A percentile compares a stretch with the other conserved stretches of the same genome.
Evolutionary conservation across 2,888 invertebrate genomes (phyloP).

Genomic region (Microdon myrmicae): DNA sequence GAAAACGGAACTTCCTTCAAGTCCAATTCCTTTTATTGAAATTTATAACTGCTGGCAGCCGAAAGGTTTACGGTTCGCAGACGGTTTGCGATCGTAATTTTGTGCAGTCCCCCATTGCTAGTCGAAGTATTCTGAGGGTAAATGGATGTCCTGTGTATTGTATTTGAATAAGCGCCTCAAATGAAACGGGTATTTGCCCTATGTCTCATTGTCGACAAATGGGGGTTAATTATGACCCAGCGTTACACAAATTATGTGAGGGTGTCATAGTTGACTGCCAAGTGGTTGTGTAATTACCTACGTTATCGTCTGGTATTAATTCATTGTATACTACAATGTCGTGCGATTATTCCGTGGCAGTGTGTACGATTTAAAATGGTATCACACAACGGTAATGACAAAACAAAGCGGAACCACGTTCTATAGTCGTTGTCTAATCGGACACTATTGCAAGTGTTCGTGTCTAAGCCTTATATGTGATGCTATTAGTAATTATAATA

Average conservation of each 20-base stretch:
- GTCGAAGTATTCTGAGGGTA: not conserved
- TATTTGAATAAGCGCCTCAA: conserved; percentile 29
- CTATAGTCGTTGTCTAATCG: too few species aligned
- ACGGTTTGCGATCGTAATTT: conserved; percentile 28
- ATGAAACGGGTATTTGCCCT: conserved; percentile 17
- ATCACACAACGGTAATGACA: too few species aligned
- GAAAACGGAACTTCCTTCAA: conserved; percentile 38
- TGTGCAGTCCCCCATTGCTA: conserved; percentile 7
- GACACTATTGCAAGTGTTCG: too few species aligned
- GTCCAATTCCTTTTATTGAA: conserved; percentile 39
- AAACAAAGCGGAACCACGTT: too few species aligned
- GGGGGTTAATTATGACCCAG: conserved; percentile 48
- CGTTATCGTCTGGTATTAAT: conserved; percentile 2
- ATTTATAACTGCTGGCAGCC: conserved; percentile 47
- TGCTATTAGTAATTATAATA: too few species aligned
- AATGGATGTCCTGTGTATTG: conserved; percentile 1
- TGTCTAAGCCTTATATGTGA: too few species aligned
- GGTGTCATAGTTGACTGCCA: conserved; percentile 34
- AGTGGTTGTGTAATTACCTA: conserved; percentile 19
- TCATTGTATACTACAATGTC: not conserved
- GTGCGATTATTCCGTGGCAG: not conserved
- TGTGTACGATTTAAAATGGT: too few species aligned
- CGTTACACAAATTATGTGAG: conserved; percentile 41
- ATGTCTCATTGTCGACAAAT: conserved; percentile 43
- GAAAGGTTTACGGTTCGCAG: conserved; percentile 47